Percentiles rank a stretch among this genome's conserved stretches.
Conservation (phyloP, 2,113 vertebrate genomes). For the Suricata suricatta region DNA sequence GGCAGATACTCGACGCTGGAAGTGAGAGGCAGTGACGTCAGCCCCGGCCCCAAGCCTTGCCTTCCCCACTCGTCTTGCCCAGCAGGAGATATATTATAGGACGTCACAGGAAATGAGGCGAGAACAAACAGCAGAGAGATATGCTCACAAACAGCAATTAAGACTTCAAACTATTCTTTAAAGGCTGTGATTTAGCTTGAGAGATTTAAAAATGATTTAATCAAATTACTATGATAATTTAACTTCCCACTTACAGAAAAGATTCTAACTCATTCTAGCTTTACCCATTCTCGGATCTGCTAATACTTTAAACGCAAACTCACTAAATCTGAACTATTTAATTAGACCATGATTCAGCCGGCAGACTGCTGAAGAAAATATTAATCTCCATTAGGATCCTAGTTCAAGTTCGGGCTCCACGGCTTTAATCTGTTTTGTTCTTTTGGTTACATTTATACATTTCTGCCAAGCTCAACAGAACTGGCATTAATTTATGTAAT, state of each 20-base stretch:
- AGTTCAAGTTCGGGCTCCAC: slow-evolving; percentile 82
- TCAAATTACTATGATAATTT: slow-evolving; percentile 85
- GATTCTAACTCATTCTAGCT: slow-evolving; percentile 84
- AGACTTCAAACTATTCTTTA: slow-evolving; percentile 83
- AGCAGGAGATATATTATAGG: slow-evolving; percentile 61
- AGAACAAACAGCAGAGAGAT: slow-evolving; percentile 72
- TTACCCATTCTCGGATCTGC: slow-evolving; percentile 73
- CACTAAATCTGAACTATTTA: slow-evolving; percentile 85
- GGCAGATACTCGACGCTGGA: background rate
- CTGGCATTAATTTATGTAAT: slow-evolving; percentile 16
- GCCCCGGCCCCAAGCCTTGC: background rate
- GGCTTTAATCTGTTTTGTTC: slow-evolving; percentile 77
- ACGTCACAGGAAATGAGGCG: slow-evolving; percentile 74
- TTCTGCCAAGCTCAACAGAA: background rate
- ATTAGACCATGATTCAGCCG: slow-evolving; percentile 84
- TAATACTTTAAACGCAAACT: slow-evolving; percentile 85
- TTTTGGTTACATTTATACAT: slow-evolving; percentile 16
- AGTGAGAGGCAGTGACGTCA: background rate
- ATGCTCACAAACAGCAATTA: slow-evolving; percentile 81
- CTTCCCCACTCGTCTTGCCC: background rate
- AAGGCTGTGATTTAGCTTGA: slow-evolving; percentile 80
- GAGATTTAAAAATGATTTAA: slow-evolving; percentile 86
- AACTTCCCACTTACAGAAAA: slow-evolving; percentile 84
- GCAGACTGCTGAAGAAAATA: slow-evolving; percentile 84
- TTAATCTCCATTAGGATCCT: slow-evolving; percentile 84